Conservation (phyloP, 2,888 invertebrate species). For the Epinotia ramella region DNA sequence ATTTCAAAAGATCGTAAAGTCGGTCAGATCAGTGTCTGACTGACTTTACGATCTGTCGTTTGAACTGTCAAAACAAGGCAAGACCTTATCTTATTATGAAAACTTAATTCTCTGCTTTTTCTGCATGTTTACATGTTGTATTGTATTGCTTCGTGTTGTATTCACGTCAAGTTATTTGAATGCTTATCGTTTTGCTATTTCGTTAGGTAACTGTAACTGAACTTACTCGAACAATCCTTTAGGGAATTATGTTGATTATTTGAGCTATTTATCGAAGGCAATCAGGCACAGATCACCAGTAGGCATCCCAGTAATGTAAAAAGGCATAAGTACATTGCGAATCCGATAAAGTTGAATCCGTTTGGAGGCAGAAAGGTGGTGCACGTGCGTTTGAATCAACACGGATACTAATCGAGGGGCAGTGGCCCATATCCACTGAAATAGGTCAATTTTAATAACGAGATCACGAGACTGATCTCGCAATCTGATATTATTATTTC, state of each 20-base stretch:
- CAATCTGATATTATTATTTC: background rate
- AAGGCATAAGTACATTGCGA: background rate
- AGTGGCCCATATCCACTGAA: constrained; percentile 3
- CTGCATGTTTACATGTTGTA: too few relatives aligned
- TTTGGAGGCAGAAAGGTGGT: background rate
- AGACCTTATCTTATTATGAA: too few relatives aligned
- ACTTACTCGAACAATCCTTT: background rate
- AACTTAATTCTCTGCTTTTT: too few relatives aligned
- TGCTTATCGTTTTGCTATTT: too few relatives aligned
- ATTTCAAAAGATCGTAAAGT: too few relatives aligned
- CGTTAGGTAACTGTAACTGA: background rate
- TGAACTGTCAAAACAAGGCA: too few relatives aligned
- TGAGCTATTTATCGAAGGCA: background rate
- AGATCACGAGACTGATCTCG: background rate
- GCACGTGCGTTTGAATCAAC: constrained; percentile 10
- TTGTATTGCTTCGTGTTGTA: too few relatives aligned
- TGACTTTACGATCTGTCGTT: too few relatives aligned
- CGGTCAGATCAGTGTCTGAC: too few relatives aligned
- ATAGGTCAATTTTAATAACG: constrained; percentile 16
- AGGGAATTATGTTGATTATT: background rate
- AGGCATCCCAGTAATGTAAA: background rate
- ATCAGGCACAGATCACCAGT: background rate
- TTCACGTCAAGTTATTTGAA: too few relatives aligned
- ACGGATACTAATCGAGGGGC: constrained; percentile 7
- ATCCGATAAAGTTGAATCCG: background rate